Evolutionary conservation across 2,888 invertebrate genomes (phyloP).

Genomic region (Euplagia quadripunctaria): DNA sequence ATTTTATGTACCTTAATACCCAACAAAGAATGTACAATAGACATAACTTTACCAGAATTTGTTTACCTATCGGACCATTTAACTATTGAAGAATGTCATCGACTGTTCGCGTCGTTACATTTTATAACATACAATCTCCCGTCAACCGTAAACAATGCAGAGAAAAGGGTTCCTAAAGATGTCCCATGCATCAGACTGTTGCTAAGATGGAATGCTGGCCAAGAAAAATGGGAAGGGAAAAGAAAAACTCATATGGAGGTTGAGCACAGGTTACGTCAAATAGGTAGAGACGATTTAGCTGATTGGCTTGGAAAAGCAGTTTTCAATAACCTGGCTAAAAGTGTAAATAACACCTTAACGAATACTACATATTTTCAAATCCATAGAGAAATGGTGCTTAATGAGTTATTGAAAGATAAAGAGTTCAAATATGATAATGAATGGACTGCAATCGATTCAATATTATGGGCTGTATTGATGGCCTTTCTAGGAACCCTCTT

Average conservation of each 20-base stretch:
- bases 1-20: conserved; percentile 43
- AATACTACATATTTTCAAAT: conserved; percentile 43
- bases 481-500: conserved; percentile 48
- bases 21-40: conserved; percentile 63
- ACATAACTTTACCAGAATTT: conserved; percentile 64
- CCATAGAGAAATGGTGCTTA: conserved; percentile 31
- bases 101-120: conserved; percentile 87
- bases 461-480: conserved; percentile 57
- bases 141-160: conserved; percentile 52
- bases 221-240: conserved; percentile 77
- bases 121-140: conserved; percentile 71
- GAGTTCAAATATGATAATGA: conserved; percentile 40
- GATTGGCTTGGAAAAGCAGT: conserved; percentile 88
- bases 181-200: conserved; percentile 86
- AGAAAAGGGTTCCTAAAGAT: conserved; percentile 80
- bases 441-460: conserved; percentile 65
- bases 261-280: conserved; percentile 86
- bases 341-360: conserved; percentile 70
- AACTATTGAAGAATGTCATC: conserved; percentile 86
- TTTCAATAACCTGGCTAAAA: conserved; percentile 84
- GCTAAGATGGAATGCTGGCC: conserved; percentile 86
- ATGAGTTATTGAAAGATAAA: conserved; percentile 49
- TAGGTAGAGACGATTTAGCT: conserved; percentile 86
- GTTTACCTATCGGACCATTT: conserved; percentile 87
- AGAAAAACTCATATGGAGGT: conserved; percentile 87